Evolutionary conservation across 2,888 invertebrate species (phyloP).

Genomic region (Oegoconia quadripuncta): DNA sequence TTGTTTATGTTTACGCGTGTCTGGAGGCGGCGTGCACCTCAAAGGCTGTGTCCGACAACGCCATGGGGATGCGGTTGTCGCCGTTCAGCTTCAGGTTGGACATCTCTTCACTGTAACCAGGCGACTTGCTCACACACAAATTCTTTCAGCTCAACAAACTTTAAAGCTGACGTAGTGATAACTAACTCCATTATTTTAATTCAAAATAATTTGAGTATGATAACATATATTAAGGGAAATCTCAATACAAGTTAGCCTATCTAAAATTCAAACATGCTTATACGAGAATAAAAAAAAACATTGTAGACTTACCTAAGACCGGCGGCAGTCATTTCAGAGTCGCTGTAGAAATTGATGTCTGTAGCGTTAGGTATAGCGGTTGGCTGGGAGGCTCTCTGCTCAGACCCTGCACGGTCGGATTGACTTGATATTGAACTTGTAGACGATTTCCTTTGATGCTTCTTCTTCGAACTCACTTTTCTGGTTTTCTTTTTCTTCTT

Average conservation of each 20-base stretch:
- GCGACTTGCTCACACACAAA: slow-evolving; percentile 29
- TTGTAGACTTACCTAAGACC: slow-evolving; percentile 74
- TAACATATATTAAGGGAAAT: not conserved
- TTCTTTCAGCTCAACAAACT: not conserved
- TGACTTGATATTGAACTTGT: slow-evolving; percentile 75
- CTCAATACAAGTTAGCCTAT: not conserved
- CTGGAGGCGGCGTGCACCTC: slow-evolving; percentile 75
- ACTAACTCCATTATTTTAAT: not conserved
- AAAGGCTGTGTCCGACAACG: slow-evolving; percentile 74
- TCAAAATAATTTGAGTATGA: not conserved
- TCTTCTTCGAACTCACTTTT: slow-evolving; percentile 89
- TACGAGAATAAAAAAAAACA: not conserved
- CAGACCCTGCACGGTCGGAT: slow-evolving; percentile 71
- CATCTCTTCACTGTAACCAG: slow-evolving; percentile 75
- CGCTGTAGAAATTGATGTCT: slow-evolving; percentile 90
- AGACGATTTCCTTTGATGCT: slow-evolving; percentile 86
- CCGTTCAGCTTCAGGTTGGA: slow-evolving; percentile 72
- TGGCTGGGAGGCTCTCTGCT: slow-evolving; percentile 55
- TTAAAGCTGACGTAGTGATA: not conserved
- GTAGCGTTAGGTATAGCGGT: slow-evolving; percentile 52
- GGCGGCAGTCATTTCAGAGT: slow-evolving; percentile 89
- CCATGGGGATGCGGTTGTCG: slow-evolving; percentile 73
- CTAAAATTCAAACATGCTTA: slow-evolving; percentile 8
- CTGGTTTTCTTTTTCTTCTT: slow-evolving; percentile 89
- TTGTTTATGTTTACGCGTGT: slow-evolving; percentile 65